Percentiles rank a stretch among this genome's conserved stretches.
Evolutionary conservation across 2,888 invertebrate species (phyloP).

Genomic region (Ypsolopha sequella): DNA sequence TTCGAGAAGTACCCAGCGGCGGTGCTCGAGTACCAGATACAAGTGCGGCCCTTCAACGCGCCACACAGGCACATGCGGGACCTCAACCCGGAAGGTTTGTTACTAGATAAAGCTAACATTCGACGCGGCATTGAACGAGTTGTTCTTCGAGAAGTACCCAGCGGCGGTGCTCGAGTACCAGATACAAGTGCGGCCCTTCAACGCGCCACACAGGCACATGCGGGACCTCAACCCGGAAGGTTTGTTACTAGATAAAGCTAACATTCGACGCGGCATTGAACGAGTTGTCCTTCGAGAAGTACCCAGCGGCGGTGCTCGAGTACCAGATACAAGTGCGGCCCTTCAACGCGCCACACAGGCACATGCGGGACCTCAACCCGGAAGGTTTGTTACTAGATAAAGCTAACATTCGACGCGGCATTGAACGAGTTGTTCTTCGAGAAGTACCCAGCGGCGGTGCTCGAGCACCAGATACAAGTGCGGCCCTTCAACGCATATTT

Average conservation of each 20-base stretch:
- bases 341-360: conserved; percentile 92
- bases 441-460: conserved; percentile 86
- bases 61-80: conserved; percentile 93
- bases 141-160: conserved; percentile 94
- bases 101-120: conserved; percentile 86
- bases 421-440: conserved; percentile 97
- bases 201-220: conserved; percentile 95
- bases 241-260: conserved; percentile 77
- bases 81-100: conserved; percentile 91
- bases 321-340: conserved; percentile 98
- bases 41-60: conserved; percentile 95
- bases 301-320: conserved; percentile 87
- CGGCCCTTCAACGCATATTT: conserved; percentile 96
- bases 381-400: conserved; percentile 78
- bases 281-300: conserved; percentile 94
- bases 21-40: conserved; percentile 92
- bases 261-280: conserved; percentile 97
- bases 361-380: conserved; percentile 96
- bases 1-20: conserved; percentile 92
- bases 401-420: conserved; percentile 97
- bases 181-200: conserved; percentile 96
- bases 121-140: conserved; percentile 96
- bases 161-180: conserved; percentile 91
- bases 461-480: conserved; percentile 97
- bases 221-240: conserved; percentile 95